Percentiles rank a stretch among this genome's conserved stretches.
Evolutionary conservation across 2,888 invertebrate genomes (phyloP).

Genomic region (Lepeophtheirus nordmannii): DNA sequence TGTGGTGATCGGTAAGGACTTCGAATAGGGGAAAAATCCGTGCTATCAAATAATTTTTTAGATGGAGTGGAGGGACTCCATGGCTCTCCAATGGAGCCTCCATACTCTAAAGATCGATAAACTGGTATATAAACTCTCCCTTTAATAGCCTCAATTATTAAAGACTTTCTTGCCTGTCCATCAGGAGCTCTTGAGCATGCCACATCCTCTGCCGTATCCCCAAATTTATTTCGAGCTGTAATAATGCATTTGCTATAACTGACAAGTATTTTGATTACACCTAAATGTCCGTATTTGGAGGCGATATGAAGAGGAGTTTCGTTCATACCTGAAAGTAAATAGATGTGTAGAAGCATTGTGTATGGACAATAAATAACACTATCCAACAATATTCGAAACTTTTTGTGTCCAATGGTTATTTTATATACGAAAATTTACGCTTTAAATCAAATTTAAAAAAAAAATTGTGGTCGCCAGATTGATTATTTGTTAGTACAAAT

Average conservation of each 20-base stretch:
- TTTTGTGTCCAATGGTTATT: no score
- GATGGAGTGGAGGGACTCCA: not conserved
- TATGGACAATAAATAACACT: no score
- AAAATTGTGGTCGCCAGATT: no score
- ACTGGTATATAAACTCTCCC: not conserved
- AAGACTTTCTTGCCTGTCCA: not conserved
- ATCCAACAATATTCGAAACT: no score
- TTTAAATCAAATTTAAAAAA: no score
- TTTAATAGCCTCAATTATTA: not conserved
- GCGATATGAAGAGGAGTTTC: slow-evolving; percentile 42
- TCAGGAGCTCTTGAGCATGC: slow-evolving; percentile 31
- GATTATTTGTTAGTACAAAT: no score
- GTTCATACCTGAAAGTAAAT: not conserved
- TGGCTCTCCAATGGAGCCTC: not conserved
- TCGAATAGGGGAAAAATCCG: not conserved
- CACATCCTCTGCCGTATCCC: slow-evolving; percentile 58
- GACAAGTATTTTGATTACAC: slow-evolving; percentile 60
- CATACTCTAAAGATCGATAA: slow-evolving; percentile 2
- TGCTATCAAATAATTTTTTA: not conserved
- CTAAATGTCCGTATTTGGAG: slow-evolving; percentile 65
- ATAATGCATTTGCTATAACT: slow-evolving; percentile 66
- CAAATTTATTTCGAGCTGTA: slow-evolving; percentile 53
- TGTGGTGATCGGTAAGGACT: not conserved
- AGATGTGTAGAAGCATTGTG: no score
- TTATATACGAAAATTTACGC: no score